Percentiles rank a stretch among this genome's conserved stretches.
These are phyloP conservation scores for Ficedula albicollis DNA, from an alignment of 2,797 vertebrate species.

Conservation along the genomic window DNA sequence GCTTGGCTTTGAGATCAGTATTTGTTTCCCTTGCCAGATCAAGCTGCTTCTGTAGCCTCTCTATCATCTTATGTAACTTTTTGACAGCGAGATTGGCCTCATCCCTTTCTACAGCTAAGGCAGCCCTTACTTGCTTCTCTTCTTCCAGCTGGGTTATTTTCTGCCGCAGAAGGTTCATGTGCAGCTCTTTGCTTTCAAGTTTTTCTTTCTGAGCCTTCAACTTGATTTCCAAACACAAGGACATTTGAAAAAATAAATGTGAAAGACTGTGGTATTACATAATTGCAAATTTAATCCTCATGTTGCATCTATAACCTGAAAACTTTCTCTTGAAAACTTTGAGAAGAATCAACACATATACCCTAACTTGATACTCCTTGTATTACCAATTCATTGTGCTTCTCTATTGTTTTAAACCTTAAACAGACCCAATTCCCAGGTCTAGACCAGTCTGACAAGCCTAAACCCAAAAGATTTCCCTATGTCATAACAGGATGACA, in stretches of 20 bases:
- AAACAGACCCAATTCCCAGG: background rate
- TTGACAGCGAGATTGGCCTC: conserved; percentile 76
- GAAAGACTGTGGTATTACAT: background rate
- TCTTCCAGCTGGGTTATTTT: conserved; percentile 88
- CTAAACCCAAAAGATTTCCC: background rate
- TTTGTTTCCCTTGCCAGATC: conserved; percentile 73
- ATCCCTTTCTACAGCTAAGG: conserved; percentile 79
- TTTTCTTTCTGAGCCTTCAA: conserved; percentile 87
- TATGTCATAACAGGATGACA: background rate
- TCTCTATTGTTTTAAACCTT: background rate
- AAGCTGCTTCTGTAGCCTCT: conserved; percentile 87
- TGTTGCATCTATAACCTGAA: background rate
- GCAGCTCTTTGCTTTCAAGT: conserved; percentile 86
- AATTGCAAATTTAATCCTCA: background rate
- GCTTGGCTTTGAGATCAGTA: conserved; percentile 85
- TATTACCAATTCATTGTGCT: background rate
- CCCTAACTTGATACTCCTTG: background rate
- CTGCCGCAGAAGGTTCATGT: conserved; percentile 86
- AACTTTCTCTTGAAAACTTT: background rate
- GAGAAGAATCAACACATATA: background rate
- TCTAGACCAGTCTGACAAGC: background rate
- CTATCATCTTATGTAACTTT: conserved; percentile 85
- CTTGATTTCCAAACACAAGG: conserved; percentile 66
- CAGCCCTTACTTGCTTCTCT: conserved; percentile 79
- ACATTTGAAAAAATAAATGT: background rate